Percentiles rank a stretch among this genome's conserved stretches.
These are phyloP conservation scores for Hypomesus transpacificus DNA, from an alignment of 2,113 vertebrate species.

Conservation along the genomic window DNA sequence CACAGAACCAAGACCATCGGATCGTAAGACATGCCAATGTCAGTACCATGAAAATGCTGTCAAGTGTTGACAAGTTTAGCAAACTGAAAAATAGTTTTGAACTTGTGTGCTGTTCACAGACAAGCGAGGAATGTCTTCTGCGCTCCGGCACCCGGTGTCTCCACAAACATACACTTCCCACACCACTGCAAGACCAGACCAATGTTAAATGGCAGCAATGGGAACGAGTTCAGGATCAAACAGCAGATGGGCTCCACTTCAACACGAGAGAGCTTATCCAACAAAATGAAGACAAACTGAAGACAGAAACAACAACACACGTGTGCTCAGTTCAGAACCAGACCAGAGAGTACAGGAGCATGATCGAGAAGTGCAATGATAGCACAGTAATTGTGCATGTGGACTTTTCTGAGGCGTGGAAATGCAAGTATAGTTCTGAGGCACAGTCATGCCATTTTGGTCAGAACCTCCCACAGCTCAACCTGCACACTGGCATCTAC, in stretches of 20 bases:
- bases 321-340: no score
- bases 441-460: no score
- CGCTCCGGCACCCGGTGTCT: conserved; percentile 1
- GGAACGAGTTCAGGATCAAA: conserved; percentile 12
- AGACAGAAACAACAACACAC: no score
- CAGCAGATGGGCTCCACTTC: conserved; percentile 14
- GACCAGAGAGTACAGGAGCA: no score
- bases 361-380: no score
- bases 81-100: conserved; percentile 7
- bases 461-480: no score
- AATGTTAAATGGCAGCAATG: conserved; percentile 24
- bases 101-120: conserved; percentile 13
- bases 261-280: conserved; percentile 7
- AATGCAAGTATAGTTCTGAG: no score
- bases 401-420: no score
- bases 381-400: no score
- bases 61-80: no score
- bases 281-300: no score
- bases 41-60: not conserved
- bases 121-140: conserved; percentile 19
- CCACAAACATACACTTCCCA: not conserved
- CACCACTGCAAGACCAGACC: conserved; percentile 12
- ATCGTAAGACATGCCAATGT: not conserved
- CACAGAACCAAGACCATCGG: not conserved
- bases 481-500: no score